These are phyloP conservation scores for Xestobium rufovillosum DNA, from an alignment of 2,888 invertebrate species.

Conservation along the genomic window DNA sequence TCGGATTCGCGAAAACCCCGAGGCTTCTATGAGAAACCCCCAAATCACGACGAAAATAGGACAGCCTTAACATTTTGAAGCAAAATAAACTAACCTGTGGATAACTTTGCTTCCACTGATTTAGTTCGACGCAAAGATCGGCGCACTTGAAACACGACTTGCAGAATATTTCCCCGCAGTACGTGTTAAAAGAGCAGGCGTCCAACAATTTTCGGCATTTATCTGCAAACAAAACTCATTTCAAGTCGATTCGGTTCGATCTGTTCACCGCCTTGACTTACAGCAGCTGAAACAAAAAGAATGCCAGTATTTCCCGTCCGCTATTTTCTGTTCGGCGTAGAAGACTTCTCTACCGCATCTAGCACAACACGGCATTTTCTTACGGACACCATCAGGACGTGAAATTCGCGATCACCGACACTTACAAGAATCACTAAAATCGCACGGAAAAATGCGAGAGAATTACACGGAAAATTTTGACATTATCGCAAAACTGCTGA, in stretches of 20 bases:
- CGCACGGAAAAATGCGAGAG: no score
- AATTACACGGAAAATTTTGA: no score
- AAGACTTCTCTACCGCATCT: slow-evolving; percentile 40
- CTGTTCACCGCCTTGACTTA: no score
- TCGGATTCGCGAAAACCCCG: no score
- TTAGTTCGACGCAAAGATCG: slow-evolving; percentile 1
- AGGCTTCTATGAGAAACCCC: no score
- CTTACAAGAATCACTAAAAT: no score
- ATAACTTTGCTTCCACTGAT: slow-evolving; percentile 1
- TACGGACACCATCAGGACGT: slow-evolving; percentile 4
- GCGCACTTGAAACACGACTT: slow-evolving; percentile 31
- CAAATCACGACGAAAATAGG: no score
- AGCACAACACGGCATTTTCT: slow-evolving; percentile 30
- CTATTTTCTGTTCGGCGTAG: slow-evolving; percentile 37
- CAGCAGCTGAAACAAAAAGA: slow-evolving; percentile 40
- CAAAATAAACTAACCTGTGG: slow-evolving; percentile 3
- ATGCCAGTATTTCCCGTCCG: slow-evolving; percentile 40
- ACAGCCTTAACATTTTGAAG: no score
- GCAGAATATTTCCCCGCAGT: slow-evolving; percentile 36
- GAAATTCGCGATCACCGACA: slow-evolving; percentile 5
- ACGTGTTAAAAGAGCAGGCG: slow-evolving; percentile 32
- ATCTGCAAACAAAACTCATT: slow-evolving; percentile 30
- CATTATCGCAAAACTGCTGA: no score
- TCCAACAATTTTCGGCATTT: slow-evolving; percentile 37
- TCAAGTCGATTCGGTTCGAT: no score